Evolutionary conservation across 2,113 vertebrate genomes (phyloP).

Genomic region (Tamias sibiricus): DNA sequence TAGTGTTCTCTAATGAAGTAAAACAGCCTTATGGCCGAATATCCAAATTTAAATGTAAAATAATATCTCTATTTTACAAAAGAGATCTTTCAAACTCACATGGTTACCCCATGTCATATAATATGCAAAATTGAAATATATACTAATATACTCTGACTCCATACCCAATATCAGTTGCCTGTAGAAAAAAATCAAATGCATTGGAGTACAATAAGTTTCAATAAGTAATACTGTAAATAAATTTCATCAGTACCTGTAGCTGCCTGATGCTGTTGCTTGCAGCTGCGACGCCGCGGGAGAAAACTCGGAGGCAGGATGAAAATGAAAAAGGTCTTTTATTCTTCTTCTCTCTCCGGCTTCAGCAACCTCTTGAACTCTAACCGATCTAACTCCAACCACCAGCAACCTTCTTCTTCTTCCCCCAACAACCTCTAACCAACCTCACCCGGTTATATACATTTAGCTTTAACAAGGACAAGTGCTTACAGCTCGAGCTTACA

Average conservation of each 20-base stretch:
- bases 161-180: constrained; percentile 9
- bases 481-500: no score
- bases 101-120: not conserved
- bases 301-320: no score
- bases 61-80: constrained; percentile 50
- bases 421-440: no score
- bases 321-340: no score
- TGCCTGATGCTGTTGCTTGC: no score
- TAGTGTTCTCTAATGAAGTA: constrained; percentile 50
- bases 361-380: no score
- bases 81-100: constrained; percentile 52
- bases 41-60: constrained; percentile 55
- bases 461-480: no score
- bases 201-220: not conserved
- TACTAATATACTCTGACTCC: constrained; percentile 26
- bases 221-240: not conserved
- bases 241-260: not conserved
- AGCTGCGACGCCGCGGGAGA: no score
- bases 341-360: no score
- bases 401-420: no score
- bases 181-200: constrained; percentile 20
- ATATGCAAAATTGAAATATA: constrained; percentile 60
- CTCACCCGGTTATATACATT: no score
- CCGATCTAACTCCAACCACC: no score
- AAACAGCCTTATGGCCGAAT: constrained; percentile 49